phyloP scores from a whole-genome alignment of 2,888 invertebrate species.

The Charanyca ferruginea region DNA sequence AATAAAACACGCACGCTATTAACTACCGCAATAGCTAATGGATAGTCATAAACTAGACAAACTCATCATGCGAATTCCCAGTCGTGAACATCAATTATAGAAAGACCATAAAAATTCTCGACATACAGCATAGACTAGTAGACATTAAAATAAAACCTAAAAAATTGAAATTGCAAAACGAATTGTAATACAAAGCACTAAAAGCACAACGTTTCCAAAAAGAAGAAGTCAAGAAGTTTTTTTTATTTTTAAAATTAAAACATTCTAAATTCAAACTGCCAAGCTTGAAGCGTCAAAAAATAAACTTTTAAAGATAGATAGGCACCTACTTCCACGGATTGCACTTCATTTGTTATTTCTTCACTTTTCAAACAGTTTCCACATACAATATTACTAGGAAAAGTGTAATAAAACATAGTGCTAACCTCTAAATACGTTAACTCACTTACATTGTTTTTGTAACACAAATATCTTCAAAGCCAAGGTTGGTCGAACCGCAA shows the following conservation, averaged over 20 bases:
- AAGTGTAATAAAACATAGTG: constrained; percentile 39
- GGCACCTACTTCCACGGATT: not conserved
- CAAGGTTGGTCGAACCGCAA: constrained; percentile 49
- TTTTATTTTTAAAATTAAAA: not conserved
- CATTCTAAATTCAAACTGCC: constrained; percentile 30
- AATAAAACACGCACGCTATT: constrained; percentile 30
- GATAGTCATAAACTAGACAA: constrained; percentile 28
- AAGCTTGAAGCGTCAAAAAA: not conserved
- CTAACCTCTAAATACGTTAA: constrained; percentile 51
- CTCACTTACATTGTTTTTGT: constrained; percentile 58
- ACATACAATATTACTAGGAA: constrained; percentile 36
- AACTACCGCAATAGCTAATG: constrained; percentile 9
- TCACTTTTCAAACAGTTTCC: constrained; percentile 23
- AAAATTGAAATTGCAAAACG: not conserved
- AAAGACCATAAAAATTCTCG: constrained; percentile 12
- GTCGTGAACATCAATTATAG: constrained; percentile 11
- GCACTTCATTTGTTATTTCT: constrained; percentile 16
- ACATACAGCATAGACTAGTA: not conserved
- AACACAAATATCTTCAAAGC: constrained; percentile 62
- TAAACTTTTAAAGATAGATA: constrained; percentile 1
- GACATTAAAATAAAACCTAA: not conserved
- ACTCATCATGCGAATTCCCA: constrained; percentile 31
- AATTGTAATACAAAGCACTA: not conserved
- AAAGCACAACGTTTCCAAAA: not conserved
- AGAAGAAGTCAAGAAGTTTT: not conserved